Conservation (phyloP, 2,113 vertebrate species). For the Apodemus speciosus region DNA sequence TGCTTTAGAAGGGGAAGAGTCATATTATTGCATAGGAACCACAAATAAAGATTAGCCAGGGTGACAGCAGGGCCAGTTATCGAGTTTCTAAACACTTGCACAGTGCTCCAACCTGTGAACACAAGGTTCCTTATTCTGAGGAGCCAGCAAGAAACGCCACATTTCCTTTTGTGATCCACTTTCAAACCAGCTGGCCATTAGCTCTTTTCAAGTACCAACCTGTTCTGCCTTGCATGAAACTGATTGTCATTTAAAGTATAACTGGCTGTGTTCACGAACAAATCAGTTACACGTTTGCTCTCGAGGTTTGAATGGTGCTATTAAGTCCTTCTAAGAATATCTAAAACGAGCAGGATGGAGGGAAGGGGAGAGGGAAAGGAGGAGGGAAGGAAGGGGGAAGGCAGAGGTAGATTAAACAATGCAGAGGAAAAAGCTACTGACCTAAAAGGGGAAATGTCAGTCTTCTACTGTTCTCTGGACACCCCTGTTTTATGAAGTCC, state of each 20-base stretch:
- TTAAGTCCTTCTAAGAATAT: conserved; percentile 48
- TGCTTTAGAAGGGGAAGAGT: neutral
- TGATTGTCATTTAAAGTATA: conserved; percentile 2
- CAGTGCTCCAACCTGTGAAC: neutral
- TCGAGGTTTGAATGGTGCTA: conserved; percentile 35
- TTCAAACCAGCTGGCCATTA: conserved; percentile 1
- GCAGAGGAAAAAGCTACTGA: conserved; percentile 4
- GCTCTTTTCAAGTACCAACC: neutral
- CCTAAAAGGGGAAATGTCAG: neutral
- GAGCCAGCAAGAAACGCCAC: neutral
- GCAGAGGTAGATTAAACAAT: neutral
- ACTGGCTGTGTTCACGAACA: conserved; percentile 7
- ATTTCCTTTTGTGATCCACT: conserved; percentile 32
- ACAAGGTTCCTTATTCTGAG: neutral
- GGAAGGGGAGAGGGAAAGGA: too few relatives aligned
- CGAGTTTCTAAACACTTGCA: neutral
- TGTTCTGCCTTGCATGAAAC: neutral
- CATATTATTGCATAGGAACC: neutral
- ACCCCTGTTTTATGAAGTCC: neutral
- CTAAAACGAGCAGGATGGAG: neutral
- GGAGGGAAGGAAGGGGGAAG: too few relatives aligned
- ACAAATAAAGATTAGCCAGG: neutral
- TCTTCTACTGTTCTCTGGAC: conserved; percentile 16
- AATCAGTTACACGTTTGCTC: conserved; percentile 36
- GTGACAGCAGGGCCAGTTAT: neutral